Evolutionary conservation across 2,797 vertebrate species (phyloP).

Genomic region (Myripristis murdjan): DNA sequence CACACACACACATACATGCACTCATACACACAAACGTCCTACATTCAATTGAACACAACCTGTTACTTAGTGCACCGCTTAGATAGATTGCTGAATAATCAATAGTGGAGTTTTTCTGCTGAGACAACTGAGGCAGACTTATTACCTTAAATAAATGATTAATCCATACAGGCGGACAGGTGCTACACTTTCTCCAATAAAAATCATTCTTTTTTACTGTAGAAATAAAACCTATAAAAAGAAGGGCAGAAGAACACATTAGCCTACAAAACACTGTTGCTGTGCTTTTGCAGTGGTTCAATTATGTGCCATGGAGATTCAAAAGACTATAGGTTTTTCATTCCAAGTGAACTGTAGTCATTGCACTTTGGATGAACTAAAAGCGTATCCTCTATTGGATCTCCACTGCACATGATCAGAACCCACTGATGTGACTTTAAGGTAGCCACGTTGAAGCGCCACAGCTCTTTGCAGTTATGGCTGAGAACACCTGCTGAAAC

Average conservation of each 20-base stretch:
- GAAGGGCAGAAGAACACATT: too few species aligned
- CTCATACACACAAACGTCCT: background rate
- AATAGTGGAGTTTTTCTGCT: background rate
- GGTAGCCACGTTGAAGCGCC: background rate
- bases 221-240: background rate
- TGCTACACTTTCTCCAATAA: background rate
- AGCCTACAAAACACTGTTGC: too few species aligned
- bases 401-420: background rate
- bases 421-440: background rate
- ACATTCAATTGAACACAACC: background rate
- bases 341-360: too few species aligned
- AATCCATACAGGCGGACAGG: background rate
- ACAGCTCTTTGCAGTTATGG: background rate
- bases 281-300: too few species aligned
- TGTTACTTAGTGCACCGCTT: conserved; percentile 1
- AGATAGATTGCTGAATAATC: background rate
- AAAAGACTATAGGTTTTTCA: too few species aligned
- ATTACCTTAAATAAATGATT: background rate
- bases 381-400: background rate
- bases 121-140: background rate
- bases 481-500: too few species aligned
- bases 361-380: background rate
- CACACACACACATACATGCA: background rate
- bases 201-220: background rate
- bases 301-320: too few species aligned